phyloP scores from a whole-genome alignment of 2,797 vertebrate species.

The Hipposideros larvatus region DNA sequence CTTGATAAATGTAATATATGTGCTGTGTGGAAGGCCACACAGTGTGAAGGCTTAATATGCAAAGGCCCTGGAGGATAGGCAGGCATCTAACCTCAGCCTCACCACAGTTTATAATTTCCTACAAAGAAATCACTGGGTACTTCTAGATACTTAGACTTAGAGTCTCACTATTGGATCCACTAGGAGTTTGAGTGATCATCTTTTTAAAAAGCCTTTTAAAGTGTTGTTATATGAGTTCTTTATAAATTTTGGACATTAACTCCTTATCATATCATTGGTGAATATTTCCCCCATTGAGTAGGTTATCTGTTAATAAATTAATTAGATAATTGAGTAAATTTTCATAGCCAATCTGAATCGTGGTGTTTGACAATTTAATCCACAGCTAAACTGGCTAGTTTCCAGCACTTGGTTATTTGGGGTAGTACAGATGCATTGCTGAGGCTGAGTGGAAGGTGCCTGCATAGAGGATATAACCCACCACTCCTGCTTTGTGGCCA shows the following conservation, averaged over 20 bases:
- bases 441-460: not conserved
- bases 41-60: not conserved
- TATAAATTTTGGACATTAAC: no score
- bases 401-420: not conserved
- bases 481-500: not conserved
- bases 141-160: not conserved
- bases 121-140: not conserved
- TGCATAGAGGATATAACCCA: not conserved
- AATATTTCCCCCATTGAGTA: no score
- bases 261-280: no score
- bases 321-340: not conserved
- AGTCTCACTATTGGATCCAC: not conserved
- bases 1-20: not conserved
- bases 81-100: not conserved
- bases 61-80: not conserved
- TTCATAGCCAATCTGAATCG: not conserved
- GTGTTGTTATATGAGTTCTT: not conserved
- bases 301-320: not conserved
- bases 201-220: not conserved
- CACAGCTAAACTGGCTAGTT: not conserved
- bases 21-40: not conserved
- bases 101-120: not conserved
- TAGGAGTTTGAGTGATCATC: not conserved
- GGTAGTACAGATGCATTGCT: not conserved
- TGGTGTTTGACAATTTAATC: not conserved